A percentile compares a stretch with the other conserved stretches of the same genome.
Evolutionary conservation across 2,797 vertebrate species (phyloP).

Genomic region (Miichthys miiuy): DNA sequence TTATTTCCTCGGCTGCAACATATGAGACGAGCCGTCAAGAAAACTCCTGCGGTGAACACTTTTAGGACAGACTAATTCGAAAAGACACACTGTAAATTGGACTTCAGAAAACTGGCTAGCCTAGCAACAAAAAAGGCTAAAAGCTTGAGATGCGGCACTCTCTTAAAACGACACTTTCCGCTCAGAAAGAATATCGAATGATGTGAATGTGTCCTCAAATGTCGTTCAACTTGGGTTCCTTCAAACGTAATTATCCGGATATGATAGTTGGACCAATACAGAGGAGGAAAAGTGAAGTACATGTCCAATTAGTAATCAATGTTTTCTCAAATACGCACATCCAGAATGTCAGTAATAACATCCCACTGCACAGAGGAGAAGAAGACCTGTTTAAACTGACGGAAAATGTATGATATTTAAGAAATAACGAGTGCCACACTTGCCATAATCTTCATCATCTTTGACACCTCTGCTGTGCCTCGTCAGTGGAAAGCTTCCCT

Average conservation of each 20-base stretch:
- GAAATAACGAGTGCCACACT: neutral
- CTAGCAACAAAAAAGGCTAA: no score
- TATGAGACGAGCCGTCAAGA: neutral
- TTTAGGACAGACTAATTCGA: neutral
- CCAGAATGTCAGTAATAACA: neutral
- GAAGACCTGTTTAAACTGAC: neutral
- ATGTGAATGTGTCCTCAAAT: no score
- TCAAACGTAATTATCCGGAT: no score
- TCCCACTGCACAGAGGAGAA: neutral
- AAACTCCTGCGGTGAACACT: neutral
- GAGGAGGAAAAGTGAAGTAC: no score
- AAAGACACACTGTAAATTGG: neutral
- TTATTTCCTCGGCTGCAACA: neutral
- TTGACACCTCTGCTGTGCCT: neutral
- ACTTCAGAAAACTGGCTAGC: no score
- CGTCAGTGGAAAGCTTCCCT: neutral
- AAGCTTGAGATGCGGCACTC: no score
- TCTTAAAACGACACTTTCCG: no score
- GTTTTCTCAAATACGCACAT: no score
- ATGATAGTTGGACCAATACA: no score
- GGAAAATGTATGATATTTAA: neutral
- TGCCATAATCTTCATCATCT: neutral
- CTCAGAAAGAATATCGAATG: no score
- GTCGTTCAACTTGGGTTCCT: no score
- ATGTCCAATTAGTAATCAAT: no score